Conservation (phyloP, 2,888 invertebrate genomes). For the Cepaea hortensis region DNA sequence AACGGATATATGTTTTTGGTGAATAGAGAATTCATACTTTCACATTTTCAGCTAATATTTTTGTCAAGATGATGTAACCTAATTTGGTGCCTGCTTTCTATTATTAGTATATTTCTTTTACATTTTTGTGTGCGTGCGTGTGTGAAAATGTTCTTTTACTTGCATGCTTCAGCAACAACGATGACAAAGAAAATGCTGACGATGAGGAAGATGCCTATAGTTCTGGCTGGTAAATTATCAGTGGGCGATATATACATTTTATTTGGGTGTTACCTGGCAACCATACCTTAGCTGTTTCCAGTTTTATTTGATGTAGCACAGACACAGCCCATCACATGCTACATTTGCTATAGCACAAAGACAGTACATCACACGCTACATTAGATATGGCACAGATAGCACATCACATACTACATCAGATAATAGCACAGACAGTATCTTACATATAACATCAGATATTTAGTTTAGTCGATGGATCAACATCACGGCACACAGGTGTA, state of each 20-base stretch:
- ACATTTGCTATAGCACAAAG: neutral
- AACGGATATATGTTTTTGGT: too few relatives aligned
- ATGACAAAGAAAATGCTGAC: slow-evolving; percentile 39
- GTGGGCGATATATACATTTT: slow-evolving; percentile 6
- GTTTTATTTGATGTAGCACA: neutral
- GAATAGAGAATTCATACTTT: too few relatives aligned
- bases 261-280: neutral
- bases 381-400: too few relatives aligned
- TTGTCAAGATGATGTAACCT: too few relatives aligned
- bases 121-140: neutral
- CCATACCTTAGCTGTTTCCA: neutral
- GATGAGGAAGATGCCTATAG: slow-evolving; percentile 30
- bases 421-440: too few relatives aligned
- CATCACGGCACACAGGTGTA: too few relatives aligned
- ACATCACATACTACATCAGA: too few relatives aligned
- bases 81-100: neutral
- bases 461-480: too few relatives aligned
- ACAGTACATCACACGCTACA: neutral
- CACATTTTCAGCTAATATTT: too few relatives aligned
- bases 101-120: neutral
- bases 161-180: slow-evolving; percentile 38
- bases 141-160: neutral
- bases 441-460: too few relatives aligned
- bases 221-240: slow-evolving; percentile 40
- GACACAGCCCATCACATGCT: neutral